phyloP scores from a whole-genome alignment of 2,113 vertebrate species.

The Mirounga angustirostris region DNA sequence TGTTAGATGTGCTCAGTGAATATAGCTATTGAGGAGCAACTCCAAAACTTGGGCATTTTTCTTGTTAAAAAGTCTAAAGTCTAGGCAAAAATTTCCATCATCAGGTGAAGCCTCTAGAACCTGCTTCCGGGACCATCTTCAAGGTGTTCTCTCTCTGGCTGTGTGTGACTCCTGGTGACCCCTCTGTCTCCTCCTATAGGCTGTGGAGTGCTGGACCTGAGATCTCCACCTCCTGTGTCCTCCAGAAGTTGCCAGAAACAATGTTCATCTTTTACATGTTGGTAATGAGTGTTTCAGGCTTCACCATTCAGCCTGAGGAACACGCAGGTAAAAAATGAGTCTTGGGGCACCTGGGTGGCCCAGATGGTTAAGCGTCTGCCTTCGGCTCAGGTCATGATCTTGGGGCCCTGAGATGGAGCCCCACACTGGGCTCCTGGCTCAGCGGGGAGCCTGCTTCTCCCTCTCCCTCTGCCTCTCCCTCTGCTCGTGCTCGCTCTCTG shows the following conservation, averaged over 20 bases:
- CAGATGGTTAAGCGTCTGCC: too few species aligned
- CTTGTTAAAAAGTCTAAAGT: background rate
- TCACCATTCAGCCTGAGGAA: constrained; percentile 69
- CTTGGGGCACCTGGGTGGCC: too few species aligned
- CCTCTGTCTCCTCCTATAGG: constrained; percentile 67
- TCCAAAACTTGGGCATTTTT: background rate
- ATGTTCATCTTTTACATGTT: constrained; percentile 67
- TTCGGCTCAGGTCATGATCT: too few species aligned
- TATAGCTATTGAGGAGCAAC: background rate
- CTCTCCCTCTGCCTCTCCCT: too few species aligned
- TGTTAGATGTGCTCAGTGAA: background rate
- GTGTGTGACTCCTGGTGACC: background rate
- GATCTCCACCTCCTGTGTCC: background rate
- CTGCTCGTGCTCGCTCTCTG: too few species aligned
- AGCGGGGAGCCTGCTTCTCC: too few species aligned
- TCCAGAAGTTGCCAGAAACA: background rate
- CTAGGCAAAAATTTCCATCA: background rate
- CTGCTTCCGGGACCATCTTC: background rate
- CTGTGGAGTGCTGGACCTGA: background rate
- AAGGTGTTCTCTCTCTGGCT: background rate
- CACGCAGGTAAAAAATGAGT: constrained; percentile 77
- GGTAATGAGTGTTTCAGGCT: constrained; percentile 58
- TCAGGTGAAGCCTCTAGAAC: background rate
- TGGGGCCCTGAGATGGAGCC: too few species aligned
- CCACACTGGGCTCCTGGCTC: too few species aligned